Evolutionary conservation across 1,140 invertebrate species (phyloP).

Genomic region (Drosophila kepulauana): DNA sequence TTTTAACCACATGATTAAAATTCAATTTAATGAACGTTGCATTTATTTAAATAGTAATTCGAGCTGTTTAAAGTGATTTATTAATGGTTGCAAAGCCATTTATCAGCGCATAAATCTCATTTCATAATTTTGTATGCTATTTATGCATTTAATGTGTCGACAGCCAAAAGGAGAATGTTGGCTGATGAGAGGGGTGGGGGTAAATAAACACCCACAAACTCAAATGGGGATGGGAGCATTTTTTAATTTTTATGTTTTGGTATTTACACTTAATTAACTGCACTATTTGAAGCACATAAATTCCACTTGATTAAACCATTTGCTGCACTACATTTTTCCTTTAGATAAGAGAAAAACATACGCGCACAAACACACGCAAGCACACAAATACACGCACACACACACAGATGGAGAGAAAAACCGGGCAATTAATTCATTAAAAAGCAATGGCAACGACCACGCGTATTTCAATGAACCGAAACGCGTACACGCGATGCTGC

Average conservation of each 20-base stretch:
- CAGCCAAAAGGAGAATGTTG: background rate
- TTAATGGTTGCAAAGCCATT: constrained; percentile 60
- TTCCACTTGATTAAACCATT: constrained; percentile 84
- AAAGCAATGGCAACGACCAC: constrained; percentile 61
- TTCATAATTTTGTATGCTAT: constrained; percentile 41
- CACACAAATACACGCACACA: constrained; percentile 8
- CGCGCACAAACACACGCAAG: constrained; percentile 10
- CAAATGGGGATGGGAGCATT: constrained; percentile 1
- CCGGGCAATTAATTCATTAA: constrained; percentile 78
- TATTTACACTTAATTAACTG: constrained; percentile 83
- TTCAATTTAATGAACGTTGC: constrained; percentile 62
- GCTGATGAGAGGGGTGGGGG: too few relatives aligned
- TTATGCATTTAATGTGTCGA: constrained; percentile 41
- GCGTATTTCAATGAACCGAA: constrained; percentile 58
- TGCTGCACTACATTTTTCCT: constrained; percentile 64
- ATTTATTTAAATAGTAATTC: constrained; percentile 40
- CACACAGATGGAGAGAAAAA: constrained; percentile 19
- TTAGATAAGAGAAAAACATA: constrained; percentile 50
- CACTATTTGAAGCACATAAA: constrained; percentile 75
- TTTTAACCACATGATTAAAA: constrained; percentile 43
- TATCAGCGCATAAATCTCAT: constrained; percentile 64
- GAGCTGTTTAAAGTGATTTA: constrained; percentile 62
- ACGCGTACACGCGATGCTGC: constrained; percentile 39
- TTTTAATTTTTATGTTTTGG: constrained; percentile 52
- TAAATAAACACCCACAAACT: background rate